Conservation (phyloP, 2,797 vertebrate species). For the Lacerta agilis region DNA sequence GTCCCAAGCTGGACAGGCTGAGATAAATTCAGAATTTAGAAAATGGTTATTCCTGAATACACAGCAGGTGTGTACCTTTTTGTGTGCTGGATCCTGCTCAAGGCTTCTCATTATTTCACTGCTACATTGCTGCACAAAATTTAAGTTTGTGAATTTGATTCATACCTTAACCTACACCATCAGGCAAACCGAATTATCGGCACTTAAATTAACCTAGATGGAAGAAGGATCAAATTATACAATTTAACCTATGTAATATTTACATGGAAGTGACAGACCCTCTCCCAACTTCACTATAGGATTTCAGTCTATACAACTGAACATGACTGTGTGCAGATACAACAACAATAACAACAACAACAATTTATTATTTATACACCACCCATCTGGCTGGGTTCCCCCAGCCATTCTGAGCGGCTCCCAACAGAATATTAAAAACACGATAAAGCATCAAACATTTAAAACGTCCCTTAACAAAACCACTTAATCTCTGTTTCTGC, state of each 20-base stretch:
- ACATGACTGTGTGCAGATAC: background rate
- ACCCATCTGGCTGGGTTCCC: no score
- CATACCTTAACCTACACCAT: background rate
- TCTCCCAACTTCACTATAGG: background rate
- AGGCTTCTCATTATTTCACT: background rate
- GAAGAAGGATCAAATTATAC: background rate
- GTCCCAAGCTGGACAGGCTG: slow-evolving; percentile 39
- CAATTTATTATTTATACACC: no score
- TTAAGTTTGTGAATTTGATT: background rate
- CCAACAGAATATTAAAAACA: no score
- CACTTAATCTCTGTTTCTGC: background rate
- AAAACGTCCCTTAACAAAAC: background rate
- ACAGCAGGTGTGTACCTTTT: background rate
- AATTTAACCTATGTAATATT: background rate
- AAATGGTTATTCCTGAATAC: slow-evolving; percentile 30
- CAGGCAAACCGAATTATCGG: background rate
- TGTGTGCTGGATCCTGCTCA: background rate
- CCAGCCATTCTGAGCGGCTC: no score
- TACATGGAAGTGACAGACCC: background rate
- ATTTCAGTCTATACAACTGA: background rate
- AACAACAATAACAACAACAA: no score
- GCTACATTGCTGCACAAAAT: background rate
- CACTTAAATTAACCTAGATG: background rate
- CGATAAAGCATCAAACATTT: no score
- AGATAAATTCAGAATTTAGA: slow-evolving; percentile 48